Evolutionary conservation across 1,140 invertebrate genomes (phyloP), one percentile per base, ranked within the genome.

Genomic region (Hyposmocoma kahamanoa): DNA sequence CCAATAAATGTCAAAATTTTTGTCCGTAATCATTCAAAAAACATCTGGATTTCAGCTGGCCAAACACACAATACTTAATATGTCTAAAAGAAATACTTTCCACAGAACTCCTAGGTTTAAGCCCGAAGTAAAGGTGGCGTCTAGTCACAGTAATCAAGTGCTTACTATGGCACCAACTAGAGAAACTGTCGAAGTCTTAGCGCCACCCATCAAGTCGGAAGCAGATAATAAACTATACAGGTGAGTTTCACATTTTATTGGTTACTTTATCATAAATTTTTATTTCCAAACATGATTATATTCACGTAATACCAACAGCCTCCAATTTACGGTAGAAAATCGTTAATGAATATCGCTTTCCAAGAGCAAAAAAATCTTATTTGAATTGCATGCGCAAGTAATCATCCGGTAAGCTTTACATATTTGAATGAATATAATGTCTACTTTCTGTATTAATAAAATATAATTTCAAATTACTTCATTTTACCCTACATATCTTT

Each of bases 201-300:
- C 72, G 42, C 71, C 70, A 69, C 78, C 81, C 39, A 76, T 81
- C 42, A 81, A 84, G 67, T 86, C 81, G 46, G 65, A 72, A 21
- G 69, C 81, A 42, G 84, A 86, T 67, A 84, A 81, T 70, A 86
- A 84, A 50, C 52, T 71, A 28, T 86, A 86, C 59, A 86, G 78
- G 84, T 86, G 63, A 73, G 74, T 62, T 50, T 54, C 18, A 36
- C n/a, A n/a, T n/a, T n/a, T n/a, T n/a, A n/a, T n/a, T n/a, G n/a
- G n/a, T n/a, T n/a, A n/a, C n/a, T n/a, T n/a, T n/a, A n/a, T n/a
- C n/a, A n/a, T n/a, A n/a, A n/a, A n/a, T n/a, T n/a, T n/a, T n/a
- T n/a, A n/a, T n/a, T n/a, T n/a, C n/a, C n/a, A n/a, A n/a, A n/a
- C n/a, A n/a, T n/a, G n/a, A n/a, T n/a, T n/a, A n/a, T n/a, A n/a